These are phyloP conservation scores for Lasaia peninsularis DNA, from an alignment of 1,140 invertebrate species.

Conservation along the genomic window DNA sequence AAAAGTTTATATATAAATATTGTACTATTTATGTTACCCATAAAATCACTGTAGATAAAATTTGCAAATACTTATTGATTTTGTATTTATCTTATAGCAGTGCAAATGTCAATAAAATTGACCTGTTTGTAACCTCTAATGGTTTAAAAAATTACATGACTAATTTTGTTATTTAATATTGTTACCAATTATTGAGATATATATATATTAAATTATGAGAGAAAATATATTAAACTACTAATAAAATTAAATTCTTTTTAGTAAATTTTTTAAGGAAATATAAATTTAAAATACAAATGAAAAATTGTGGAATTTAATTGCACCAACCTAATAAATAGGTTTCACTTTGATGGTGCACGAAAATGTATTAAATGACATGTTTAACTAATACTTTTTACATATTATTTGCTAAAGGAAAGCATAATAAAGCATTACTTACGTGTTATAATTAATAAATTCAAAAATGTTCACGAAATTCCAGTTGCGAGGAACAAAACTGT, in stretches of 20 bases:
- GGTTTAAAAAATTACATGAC: neutral
- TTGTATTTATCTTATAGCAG: too few species aligned
- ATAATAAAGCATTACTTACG: slow-evolving; percentile 31
- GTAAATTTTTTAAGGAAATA: too few species aligned
- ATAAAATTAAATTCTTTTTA: too few species aligned
- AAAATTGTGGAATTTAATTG: too few species aligned
- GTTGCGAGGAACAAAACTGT: slow-evolving; percentile 42
- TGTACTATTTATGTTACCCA: too few species aligned
- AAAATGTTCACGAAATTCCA: slow-evolving; percentile 41
- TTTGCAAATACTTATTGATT: too few species aligned
- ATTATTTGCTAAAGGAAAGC: slow-evolving; percentile 15
- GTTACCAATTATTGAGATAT: too few species aligned
- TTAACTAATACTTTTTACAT: neutral
- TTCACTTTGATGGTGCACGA: neutral
- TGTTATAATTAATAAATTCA: slow-evolving; percentile 42
- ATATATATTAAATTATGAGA: too few species aligned
- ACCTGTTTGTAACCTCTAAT: neutral
- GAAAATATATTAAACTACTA: too few species aligned
- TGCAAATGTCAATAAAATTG: neutral
- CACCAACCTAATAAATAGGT: too few species aligned
- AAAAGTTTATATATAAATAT: neutral
- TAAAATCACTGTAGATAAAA: too few species aligned
- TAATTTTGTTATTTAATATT: neutral
- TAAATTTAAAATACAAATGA: neutral
- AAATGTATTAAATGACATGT: neutral